Base-by-base conservation (phyloP, 2,888 invertebrate genomes). In the Morinoia aosen region DNA sequence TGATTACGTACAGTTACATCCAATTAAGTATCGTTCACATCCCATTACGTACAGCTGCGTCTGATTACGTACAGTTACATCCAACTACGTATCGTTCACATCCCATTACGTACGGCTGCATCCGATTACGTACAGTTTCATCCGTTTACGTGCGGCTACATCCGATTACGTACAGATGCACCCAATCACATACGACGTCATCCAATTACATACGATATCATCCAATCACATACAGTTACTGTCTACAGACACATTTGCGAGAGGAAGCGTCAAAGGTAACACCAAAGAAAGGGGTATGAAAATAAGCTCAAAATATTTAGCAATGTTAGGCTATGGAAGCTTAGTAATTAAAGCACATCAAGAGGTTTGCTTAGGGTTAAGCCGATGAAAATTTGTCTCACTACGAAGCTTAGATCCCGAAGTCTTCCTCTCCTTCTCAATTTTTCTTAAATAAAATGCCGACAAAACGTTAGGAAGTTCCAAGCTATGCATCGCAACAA, bases 271-370 rank as follows among this genome's bases (percentile, higher is more conserved):
- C 14, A 11, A 56, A 57, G 93, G 12, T 56, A 58, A 33, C 57
- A 93, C 93, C 56, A 93, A 93, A 93, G 14, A 10, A 93, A 57
- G 57, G 33, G 33, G 93, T 93, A 93, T 48, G 57, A 93, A 93
- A 93, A 57, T 93, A 57, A 93, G 93, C 93, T 19, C 93, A 93
- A 93, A 93, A 48, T 93, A 48, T 33, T 93, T 57, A 93, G 93
- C 93, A 93, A 93, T 93, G 48, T 93, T 93, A 93, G 57, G 57
- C 93, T 93, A 93, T 93, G 93, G 93, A 93, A 93, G 93, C 93
- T 93, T 93, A 93, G 93, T 56, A 57, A 33, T 93, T 57, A 93
- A 93, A 93, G 93, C 93, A 93, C 93, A 93, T 93, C 93, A 57
- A 93, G 93, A 93, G 93, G 93, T 57, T 93, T 57, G 93, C 93